Conservation (phyloP, 2,888 invertebrate genomes). For the Eucriotettix oculatus region DNA sequence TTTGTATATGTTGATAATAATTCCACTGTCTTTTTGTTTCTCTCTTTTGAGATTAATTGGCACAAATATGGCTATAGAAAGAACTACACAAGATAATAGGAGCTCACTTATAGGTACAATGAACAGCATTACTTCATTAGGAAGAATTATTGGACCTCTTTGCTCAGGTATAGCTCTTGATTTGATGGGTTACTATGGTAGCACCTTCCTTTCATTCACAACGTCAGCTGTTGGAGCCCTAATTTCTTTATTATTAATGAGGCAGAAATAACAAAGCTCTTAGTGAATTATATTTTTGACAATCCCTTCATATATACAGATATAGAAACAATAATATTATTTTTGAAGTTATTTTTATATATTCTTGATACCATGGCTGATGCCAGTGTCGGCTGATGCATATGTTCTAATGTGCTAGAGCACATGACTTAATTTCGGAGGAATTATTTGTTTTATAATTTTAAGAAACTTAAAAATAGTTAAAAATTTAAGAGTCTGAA, state of each 20-base stretch:
- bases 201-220: background rate
- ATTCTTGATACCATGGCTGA: no score
- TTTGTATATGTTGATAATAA: conserved; percentile 31
- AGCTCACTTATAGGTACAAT: conserved; percentile 47
- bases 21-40: conserved; percentile 38
- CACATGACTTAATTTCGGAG: no score
- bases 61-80: conserved; percentile 39
- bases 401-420: no score
- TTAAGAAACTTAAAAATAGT: no score
- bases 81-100: conserved; percentile 32
- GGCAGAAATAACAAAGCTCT: no score
- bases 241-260: background rate
- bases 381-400: no score
- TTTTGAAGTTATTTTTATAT: no score
- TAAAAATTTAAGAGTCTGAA: no score
- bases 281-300: no score
- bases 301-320: no score
- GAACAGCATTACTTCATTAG: conserved; percentile 42
- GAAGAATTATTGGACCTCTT: conserved; percentile 42
- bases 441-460: no score
- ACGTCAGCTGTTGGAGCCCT: background rate
- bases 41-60: conserved; percentile 38
- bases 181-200: conserved; percentile 28
- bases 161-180: conserved; percentile 39
- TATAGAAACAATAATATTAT: no score